Percentiles rank a stretch among this genome's conserved stretches.
phyloP scores from a whole-genome alignment of 2,113 vertebrate species.

The Serilophus lunatus region DNA sequence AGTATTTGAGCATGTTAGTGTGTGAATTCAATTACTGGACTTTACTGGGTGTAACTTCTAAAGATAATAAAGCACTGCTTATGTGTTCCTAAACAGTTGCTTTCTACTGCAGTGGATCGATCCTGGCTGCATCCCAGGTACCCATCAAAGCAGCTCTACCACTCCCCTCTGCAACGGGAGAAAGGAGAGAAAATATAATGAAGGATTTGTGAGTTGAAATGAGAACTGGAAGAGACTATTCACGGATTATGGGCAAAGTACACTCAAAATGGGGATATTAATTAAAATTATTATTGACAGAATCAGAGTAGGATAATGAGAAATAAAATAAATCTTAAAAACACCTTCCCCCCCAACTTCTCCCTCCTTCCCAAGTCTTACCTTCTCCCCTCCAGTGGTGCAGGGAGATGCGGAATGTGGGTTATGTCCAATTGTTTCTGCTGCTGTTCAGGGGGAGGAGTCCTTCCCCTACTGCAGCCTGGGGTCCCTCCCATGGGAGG shows the following conservation, averaged over 20 bases:
- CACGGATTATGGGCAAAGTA: neutral
- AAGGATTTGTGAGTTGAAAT: neutral
- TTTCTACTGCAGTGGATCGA: neutral
- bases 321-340: neutral
- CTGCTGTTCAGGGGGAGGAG: neutral
- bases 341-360: neutral
- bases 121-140: neutral
- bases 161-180: neutral
- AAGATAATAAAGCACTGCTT: neutral
- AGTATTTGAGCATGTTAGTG: neutral
- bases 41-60: neutral
- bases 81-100: rapidly evolving
- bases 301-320: neutral
- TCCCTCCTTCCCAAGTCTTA: neutral
- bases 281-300: neutral
- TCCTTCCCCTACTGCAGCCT: neutral
- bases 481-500: neutral
- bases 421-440: neutral
- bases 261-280: neutral
- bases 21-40: neutral
- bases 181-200: neutral
- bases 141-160: neutral
- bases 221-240: neutral
- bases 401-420: neutral
- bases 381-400: neutral